Percentiles rank a stretch among this genome's conserved stretches.
Evolutionary conservation across 2,113 vertebrate genomes (phyloP).

Genomic region (Myotis lucifugus): DNA sequence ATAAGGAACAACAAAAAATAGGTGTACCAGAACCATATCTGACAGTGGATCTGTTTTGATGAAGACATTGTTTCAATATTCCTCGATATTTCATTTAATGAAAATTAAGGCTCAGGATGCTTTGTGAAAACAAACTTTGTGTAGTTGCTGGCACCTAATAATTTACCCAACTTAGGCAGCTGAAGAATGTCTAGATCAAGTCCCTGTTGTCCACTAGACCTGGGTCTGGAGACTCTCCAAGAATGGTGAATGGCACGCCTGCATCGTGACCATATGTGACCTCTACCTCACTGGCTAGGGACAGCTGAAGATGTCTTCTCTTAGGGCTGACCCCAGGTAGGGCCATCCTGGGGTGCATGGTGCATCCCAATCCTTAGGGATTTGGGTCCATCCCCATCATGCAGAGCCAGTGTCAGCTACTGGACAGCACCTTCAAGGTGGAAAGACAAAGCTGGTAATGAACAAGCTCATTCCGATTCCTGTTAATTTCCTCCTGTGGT

Average conservation of each 20-base stretch:
- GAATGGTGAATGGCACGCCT: background rate
- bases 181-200: background rate
- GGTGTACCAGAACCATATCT: background rate
- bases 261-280: accelerated
- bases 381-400: background rate
- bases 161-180: background rate
- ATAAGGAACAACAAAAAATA: background rate
- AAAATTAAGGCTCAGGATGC: background rate
- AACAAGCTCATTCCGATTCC: background rate
- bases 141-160: background rate
- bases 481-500: background rate
- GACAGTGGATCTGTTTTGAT: background rate
- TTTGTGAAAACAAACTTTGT: background rate
- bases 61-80: background rate
- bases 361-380: background rate
- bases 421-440: background rate
- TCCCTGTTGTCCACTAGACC: background rate
- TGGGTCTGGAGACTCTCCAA: background rate
- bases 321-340: background rate
- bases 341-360: background rate
- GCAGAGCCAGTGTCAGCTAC: background rate
- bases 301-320: background rate
- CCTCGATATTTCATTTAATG: background rate
- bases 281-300: background rate
- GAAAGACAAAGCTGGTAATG: background rate